Conservation (phyloP, 2,888 invertebrate species). For the Hypomecis punctinalis region DNA sequence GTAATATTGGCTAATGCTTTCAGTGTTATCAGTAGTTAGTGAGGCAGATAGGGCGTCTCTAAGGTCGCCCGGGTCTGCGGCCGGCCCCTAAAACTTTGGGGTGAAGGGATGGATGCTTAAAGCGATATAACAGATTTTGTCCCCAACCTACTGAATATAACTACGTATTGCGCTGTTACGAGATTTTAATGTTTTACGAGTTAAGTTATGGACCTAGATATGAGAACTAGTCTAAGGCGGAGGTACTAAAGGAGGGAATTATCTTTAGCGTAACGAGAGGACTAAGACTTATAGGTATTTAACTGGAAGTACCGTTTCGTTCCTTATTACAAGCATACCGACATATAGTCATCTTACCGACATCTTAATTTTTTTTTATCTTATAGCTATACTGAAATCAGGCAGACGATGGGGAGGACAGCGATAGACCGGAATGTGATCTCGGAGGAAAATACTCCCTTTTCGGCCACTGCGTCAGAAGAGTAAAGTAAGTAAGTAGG, state of each 20-base stretch:
- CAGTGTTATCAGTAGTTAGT: slow-evolving; percentile 53
- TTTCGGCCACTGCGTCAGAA: no score
- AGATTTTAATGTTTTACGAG: slow-evolving; percentile 48
- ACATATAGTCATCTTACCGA: no score
- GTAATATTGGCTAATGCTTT: slow-evolving; percentile 49
- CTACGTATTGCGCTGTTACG: slow-evolving; percentile 51
- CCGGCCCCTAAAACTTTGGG: slow-evolving; percentile 65
- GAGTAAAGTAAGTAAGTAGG: no score
- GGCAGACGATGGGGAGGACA: no score
- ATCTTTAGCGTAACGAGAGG: slow-evolving; percentile 3
- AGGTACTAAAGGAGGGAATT: slow-evolving; percentile 19
- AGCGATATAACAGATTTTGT: slow-evolving; percentile 70
- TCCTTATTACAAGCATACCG: no score
- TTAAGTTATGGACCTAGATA: slow-evolving; percentile 39
- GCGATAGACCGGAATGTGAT: no score
- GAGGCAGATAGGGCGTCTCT: slow-evolving; percentile 38
- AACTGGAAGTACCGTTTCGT: neutral
- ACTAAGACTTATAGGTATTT: neutral
- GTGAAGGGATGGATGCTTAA: slow-evolving; percentile 60
- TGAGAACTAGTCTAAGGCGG: slow-evolving; percentile 8
- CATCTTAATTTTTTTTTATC: no score
- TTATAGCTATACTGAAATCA: no score
- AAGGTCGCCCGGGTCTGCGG: slow-evolving; percentile 54
- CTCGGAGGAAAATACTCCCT: no score
- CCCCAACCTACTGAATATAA: slow-evolving; percentile 53